A percentile compares a stretch with the other conserved stretches of the same genome.
Evolutionary conservation across 2,797 vertebrate genomes (phyloP).

Genomic region (Protosalanx chinensis): DNA sequence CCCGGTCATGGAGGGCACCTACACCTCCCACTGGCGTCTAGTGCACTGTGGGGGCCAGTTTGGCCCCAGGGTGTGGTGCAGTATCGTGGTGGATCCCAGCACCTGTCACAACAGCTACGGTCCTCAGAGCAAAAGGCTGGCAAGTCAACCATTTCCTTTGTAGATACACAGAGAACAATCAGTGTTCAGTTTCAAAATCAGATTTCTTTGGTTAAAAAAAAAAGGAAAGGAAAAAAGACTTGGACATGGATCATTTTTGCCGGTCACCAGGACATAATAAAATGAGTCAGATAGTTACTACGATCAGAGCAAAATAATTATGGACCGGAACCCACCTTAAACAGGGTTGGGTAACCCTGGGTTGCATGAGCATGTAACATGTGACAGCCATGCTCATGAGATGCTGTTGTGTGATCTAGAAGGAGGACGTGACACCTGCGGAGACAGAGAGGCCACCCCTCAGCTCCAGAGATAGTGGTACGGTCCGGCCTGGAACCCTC

Average conservation of each 20-base stretch:
- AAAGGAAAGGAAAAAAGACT: too few species aligned
- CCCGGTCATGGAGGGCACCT: slow-evolving; percentile 90
- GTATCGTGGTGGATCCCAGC: slow-evolving; percentile 88
- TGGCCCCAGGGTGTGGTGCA: slow-evolving; percentile 97
- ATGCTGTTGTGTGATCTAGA: slow-evolving; percentile 44
- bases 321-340: neutral
- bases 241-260: too few species aligned
- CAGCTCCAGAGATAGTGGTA: slow-evolving; percentile 48
- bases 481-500: slow-evolving; percentile 61
- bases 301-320: neutral
- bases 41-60: slow-evolving; percentile 94
- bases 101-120: slow-evolving; percentile 53
- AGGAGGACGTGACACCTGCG: slow-evolving; percentile 53
- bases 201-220: too few species aligned
- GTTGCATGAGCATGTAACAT: neutral
- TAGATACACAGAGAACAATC: neutral
- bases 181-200: too few species aligned
- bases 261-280: too few species aligned
- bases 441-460: slow-evolving; percentile 40
- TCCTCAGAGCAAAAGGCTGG: slow-evolving; percentile 74
- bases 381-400: neutral
- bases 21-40: slow-evolving; percentile 97
- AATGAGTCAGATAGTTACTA: too few species aligned
- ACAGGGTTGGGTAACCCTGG: neutral
- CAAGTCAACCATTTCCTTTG: slow-evolving; percentile 60